Evolutionary conservation across 2,888 invertebrate species (phyloP).

Genomic region (Lobophora halterata): DNA sequence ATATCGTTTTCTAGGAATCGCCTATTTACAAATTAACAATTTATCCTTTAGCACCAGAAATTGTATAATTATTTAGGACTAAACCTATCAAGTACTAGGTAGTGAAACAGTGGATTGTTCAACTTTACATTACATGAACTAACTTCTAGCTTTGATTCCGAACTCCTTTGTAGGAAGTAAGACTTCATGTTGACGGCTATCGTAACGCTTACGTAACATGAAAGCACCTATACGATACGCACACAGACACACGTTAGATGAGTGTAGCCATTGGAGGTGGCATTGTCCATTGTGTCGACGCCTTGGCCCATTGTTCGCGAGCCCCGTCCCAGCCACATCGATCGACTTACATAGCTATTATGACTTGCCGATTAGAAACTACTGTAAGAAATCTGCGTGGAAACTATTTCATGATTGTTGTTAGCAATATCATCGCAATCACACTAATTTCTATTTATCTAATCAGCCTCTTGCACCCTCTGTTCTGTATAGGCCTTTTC

Average conservation of each 20-base stretch:
- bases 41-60: too few relatives aligned
- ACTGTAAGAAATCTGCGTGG: slow-evolving; percentile 25
- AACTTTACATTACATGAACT: slow-evolving; percentile 27
- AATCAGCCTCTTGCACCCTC: too few relatives aligned
- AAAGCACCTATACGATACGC: slow-evolving; percentile 48
- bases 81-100: slow-evolving; percentile 7
- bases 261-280: slow-evolving; percentile 66
- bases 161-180: slow-evolving; percentile 31
- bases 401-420: slow-evolving; percentile 3
- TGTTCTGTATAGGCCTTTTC: too few relatives aligned
- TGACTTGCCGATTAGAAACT: slow-evolving; percentile 51
- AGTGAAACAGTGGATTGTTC: slow-evolving; percentile 22
- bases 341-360: slow-evolving; percentile 59
- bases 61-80: slow-evolving; percentile 6
- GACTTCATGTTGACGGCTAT: slow-evolving; percentile 32
- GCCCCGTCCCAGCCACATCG: slow-evolving; percentile 52
- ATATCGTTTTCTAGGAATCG: too few relatives aligned
- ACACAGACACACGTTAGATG: slow-evolving; percentile 64
- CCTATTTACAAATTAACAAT: too few relatives aligned
- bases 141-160: slow-evolving; percentile 19
- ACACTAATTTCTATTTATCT: too few relatives aligned
- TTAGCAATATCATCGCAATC: background rate
- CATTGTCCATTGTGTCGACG: slow-evolving; percentile 78
- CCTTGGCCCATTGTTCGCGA: slow-evolving; percentile 69
- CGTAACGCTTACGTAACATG: slow-evolving; percentile 54